phyloP scores from a whole-genome alignment of 2,113 vertebrate genomes.

The Anguilla rostrata region DNA sequence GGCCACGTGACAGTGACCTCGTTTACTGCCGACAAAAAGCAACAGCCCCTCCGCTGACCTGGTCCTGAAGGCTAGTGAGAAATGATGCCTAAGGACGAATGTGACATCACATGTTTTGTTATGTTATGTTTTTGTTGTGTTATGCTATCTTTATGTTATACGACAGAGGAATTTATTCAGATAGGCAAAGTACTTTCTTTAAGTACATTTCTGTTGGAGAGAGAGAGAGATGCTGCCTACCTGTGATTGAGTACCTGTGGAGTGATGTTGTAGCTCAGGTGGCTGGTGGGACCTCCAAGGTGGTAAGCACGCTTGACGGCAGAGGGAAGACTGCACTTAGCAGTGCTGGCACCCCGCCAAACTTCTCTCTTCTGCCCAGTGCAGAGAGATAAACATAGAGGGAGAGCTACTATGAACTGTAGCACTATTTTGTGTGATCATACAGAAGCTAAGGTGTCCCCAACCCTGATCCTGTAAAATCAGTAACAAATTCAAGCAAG shows the following conservation, averaged over 20 bases:
- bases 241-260: conserved; percentile 64
- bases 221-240: conserved; percentile 25
- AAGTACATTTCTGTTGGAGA: too few relatives aligned
- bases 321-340: conserved; percentile 51
- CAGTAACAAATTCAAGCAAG: too few relatives aligned
- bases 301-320: conserved; percentile 62
- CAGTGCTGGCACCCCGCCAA: conserved; percentile 37
- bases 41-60: conserved; percentile 77
- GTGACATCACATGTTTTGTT: not conserved
- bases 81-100: conserved; percentile 72
- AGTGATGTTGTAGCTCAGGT: conserved; percentile 72
- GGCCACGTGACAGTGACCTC: conserved; percentile 71
- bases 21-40: conserved; percentile 68
- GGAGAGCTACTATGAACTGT: not conserved
- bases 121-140: too few relatives aligned
- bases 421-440: not conserved
- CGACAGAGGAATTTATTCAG: not conserved
- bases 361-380: conserved; percentile 43
- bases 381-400: conserved; percentile 21
- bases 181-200: too few relatives aligned
- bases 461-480: too few relatives aligned
- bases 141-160: too few relatives aligned
- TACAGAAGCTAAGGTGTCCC: too few relatives aligned
- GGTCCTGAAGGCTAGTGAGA: conserved; percentile 81
- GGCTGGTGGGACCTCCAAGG: conserved; percentile 75